Conservation (phyloP, 2,113 vertebrate species). For the Anguilla japonica region DNA sequence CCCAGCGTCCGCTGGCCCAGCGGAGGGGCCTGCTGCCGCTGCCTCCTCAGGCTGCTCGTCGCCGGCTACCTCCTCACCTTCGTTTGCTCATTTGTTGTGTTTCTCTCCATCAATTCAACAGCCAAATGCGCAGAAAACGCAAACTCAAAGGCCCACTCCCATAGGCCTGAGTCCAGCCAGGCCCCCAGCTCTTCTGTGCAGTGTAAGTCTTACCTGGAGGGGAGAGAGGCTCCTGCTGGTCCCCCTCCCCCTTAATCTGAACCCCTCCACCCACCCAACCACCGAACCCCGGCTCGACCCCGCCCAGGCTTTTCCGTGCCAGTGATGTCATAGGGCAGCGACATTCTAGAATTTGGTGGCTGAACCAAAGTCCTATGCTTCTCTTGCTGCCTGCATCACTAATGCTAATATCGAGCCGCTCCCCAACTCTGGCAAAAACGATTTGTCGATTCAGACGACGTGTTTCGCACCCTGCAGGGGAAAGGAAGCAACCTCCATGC, state of each 20-base stretch:
- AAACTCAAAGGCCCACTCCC: conserved; percentile 53
- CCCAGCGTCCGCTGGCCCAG: conserved; percentile 62
- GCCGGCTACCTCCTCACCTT: conserved; percentile 69
- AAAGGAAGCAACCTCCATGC: not conserved
- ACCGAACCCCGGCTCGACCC: not conserved
- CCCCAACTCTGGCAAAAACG: not conserved
- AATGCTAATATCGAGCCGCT: not conserved
- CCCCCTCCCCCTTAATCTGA: conserved; percentile 21
- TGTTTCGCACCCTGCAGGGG: no score
- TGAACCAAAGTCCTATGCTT: no score
- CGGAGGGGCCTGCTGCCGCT: conserved; percentile 67
- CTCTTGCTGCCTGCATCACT: not conserved
- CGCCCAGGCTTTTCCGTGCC: not conserved
- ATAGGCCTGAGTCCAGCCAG: conserved; percentile 58
- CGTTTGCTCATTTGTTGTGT: conserved; percentile 70
- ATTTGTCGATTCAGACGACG: not conserved
- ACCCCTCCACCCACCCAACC: conserved; percentile 14
- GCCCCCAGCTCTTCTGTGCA: conserved; percentile 63
- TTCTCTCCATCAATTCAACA: conserved; percentile 70
- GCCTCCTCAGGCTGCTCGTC: conserved; percentile 66
- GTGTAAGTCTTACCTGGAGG: conserved; percentile 72
- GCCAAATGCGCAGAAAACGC: conserved; percentile 61
- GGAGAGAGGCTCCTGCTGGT: conserved; percentile 21
- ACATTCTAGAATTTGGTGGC: not conserved
- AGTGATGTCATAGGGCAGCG: not conserved